Conservation (phyloP, 2,113 vertebrate species). For the Labrus mixtus region DNA sequence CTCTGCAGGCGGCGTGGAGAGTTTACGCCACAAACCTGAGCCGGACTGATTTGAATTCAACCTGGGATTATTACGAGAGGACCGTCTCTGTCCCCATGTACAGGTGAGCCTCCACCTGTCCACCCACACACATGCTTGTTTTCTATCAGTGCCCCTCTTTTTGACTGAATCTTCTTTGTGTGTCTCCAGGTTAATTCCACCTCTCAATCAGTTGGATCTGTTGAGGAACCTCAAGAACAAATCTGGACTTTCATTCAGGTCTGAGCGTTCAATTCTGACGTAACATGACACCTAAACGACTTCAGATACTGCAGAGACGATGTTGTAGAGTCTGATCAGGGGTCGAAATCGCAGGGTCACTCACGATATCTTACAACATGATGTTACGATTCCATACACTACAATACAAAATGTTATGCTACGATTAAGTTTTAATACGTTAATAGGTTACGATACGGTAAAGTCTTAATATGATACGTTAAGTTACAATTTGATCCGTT, state of each 20-base stretch:
- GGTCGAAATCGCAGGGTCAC: too few relatives aligned
- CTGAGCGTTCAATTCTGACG: background rate
- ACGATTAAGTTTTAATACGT: too few relatives aligned
- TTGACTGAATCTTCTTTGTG: background rate
- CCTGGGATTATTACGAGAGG: constrained; percentile 97
- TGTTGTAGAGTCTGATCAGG: too few relatives aligned
- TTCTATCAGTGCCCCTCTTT: background rate
- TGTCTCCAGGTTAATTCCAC: constrained; percentile 91
- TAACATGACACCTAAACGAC: background rate
- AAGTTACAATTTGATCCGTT: too few relatives aligned
- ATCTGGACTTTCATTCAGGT: constrained; percentile 98
- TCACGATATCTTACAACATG: too few relatives aligned
- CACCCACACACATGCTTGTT: background rate
- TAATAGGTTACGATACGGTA: too few relatives aligned
- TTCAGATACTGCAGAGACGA: too few relatives aligned
- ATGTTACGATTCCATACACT: too few relatives aligned
- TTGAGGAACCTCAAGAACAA: constrained; percentile 98
- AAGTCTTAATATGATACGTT: too few relatives aligned
- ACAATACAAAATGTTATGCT: too few relatives aligned
- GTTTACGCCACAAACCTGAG: constrained; percentile 96
- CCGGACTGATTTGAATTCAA: constrained; percentile 92
- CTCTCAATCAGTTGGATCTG: constrained; percentile 96
- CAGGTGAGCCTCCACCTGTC: constrained; percentile 84
- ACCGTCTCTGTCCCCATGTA: constrained; percentile 96
- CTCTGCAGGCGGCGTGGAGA: constrained; percentile 92